Evolutionary conservation across 2,113 vertebrate genomes (phyloP).

Genomic region (Mystacornis crossleyi): DNA sequence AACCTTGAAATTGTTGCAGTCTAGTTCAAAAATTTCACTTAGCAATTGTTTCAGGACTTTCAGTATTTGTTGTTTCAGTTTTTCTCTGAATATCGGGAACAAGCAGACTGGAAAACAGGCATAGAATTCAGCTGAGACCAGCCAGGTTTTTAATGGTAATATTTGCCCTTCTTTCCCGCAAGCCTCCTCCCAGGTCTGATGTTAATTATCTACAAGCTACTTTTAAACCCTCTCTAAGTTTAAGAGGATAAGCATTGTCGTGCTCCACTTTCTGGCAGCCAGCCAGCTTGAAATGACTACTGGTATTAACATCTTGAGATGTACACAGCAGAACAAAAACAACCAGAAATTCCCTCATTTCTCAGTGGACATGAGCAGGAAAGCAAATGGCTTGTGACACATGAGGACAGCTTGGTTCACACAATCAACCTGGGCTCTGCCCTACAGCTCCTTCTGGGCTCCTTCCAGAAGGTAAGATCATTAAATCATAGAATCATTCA

Average conservation of each 20-base stretch:
- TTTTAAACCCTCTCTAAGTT: conserved; percentile 23
- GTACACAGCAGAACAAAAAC: neutral
- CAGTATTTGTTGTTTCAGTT: neutral
- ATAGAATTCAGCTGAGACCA: neutral
- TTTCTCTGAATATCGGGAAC: neutral
- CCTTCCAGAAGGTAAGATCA: neutral
- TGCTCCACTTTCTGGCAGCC: neutral
- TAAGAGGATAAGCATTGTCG: conserved; percentile 20
- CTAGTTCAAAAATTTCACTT: neutral
- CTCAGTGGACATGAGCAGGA: neutral
- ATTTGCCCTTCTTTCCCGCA: neutral
- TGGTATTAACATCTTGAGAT: conserved; percentile 23
- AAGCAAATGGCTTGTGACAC: neutral
- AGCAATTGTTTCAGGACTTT: neutral
- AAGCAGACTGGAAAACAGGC: neutral
- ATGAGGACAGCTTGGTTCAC: neutral
- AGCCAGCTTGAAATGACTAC: conserved; percentile 35
- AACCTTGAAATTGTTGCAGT: neutral
- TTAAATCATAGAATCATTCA: neutral
- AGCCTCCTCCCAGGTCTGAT: neutral
- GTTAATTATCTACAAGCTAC: neutral
- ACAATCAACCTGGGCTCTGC: neutral
- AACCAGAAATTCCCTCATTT: conserved; percentile 18
- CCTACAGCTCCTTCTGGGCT: neutral
- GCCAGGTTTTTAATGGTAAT: neutral